Conservation (phyloP, 92 coral and sea anemone species). For the Plumapathes pennacea region DNA sequence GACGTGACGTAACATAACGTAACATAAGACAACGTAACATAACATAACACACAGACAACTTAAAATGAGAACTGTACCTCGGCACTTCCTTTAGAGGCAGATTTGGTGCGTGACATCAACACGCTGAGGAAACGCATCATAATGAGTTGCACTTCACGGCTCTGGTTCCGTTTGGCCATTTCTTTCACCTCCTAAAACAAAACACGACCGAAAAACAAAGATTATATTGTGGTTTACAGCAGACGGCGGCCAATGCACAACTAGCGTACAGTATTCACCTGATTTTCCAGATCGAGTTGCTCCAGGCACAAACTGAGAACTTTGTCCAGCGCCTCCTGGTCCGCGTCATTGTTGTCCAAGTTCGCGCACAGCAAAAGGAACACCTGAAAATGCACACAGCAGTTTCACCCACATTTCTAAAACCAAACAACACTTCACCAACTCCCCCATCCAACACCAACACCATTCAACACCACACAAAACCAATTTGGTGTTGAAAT, state of each 20-base stretch:
- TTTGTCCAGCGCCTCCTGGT: constrained; percentile 61
- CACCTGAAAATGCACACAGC: constrained; percentile 60
- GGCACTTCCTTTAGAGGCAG: constrained; percentile 44
- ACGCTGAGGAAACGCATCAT: constrained; percentile 94
- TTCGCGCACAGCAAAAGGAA: constrained; percentile 88
- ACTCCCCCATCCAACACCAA: too few species aligned
- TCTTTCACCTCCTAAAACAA: constrained; percentile 50
- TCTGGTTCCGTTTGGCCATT: constrained; percentile 71
- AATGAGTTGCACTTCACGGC: constrained; percentile 90
- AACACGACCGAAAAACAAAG: not conserved
- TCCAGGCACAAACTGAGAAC: constrained; percentile 71
- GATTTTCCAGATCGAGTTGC: constrained; percentile 73
- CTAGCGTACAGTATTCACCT: constrained; percentile 26
- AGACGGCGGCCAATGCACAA: not conserved
- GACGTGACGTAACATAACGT: not conserved
- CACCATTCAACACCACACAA: too few species aligned
- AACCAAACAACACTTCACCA: too few species aligned
- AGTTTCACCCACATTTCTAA: too few species aligned
- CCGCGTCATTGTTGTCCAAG: constrained; percentile 82
- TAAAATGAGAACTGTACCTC: constrained; percentile 64
- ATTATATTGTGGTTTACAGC: not conserved
- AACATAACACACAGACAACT: too few species aligned
- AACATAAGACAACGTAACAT: not conserved
- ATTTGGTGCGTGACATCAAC: constrained; percentile 92
- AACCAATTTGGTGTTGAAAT: too few species aligned